Evolutionary conservation across 1,140 invertebrate species (phyloP), one percentile per base, ranked within the genome.

Genomic region (Fopius arisanus): DNA sequence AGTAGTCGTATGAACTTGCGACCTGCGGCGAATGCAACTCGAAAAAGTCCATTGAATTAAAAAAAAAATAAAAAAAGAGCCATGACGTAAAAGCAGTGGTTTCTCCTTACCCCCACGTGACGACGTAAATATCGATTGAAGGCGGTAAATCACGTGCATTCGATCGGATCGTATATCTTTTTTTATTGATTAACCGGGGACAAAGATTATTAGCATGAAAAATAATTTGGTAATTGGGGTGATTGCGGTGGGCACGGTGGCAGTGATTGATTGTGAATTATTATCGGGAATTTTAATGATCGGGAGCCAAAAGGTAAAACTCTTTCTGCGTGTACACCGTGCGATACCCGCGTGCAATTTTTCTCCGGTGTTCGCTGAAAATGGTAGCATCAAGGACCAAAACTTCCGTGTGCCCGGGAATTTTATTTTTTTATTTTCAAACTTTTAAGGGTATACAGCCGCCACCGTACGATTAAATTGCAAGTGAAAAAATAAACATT

Each of bases 1-100:
- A 78, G 77, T 76, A 77, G 83, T 84, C 82, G 83, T 82, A 81
- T 81, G 84, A 86, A 85, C 83, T 84, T 82, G 85, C 80, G 84
- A 86, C 85, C 82, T 82, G 81, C 78, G 78, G 82, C 82, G 84
- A 84, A 86, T 86, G 84, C 82, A 81, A 80, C 68, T 48, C 78
- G 76, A 72, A 67, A 54, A 74, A 75, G 74, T 76, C 70, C 54
- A 73, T 19, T 62, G 43, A 70, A 62, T 21, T 63, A 75, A 74
- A 69, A 67, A 72, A 74, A 75, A 75, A 75, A 75, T 76, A 77
- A 73, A 51, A 72, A 65, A 48, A 51, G n/a, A n/a, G n/a, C 68
- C 67, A 14, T 70, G 62, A 54, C 19, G 70, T 14, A 51, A 51
- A 51, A 51, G 14, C 5, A 0, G 14, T 51, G 43, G 43, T 51